Percentiles rank a stretch among this genome's conserved stretches.
These are phyloP conservation scores for Nephrotoma appendiculata DNA, from an alignment of 2,888 invertebrate genomes.

Conservation along the genomic window DNA sequence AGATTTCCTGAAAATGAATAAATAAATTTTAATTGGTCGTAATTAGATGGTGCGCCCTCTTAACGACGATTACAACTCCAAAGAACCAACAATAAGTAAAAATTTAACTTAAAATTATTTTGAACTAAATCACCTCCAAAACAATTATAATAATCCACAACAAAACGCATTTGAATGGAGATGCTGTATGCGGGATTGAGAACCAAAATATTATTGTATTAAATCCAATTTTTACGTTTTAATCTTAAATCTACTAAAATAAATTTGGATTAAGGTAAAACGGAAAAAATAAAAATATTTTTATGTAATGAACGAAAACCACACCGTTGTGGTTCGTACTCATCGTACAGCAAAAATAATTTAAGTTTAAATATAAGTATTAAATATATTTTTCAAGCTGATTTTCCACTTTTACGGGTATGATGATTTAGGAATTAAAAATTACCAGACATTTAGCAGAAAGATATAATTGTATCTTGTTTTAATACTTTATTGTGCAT, in stretches of 20 bases:
- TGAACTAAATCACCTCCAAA: neutral
- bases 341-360: neutral
- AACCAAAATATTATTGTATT: neutral
- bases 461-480: neutral
- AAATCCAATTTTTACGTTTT: neutral
- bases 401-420: neutral
- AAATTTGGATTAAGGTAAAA: neutral
- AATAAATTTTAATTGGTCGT: neutral
- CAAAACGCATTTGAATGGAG: neutral
- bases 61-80: neutral
- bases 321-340: neutral
- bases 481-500: neutral
- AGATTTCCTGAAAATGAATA: neutral
- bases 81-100: neutral
- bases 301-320: neutral
- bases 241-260: neutral
- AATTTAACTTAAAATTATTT: neutral
- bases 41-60: neutral
- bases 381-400: neutral
- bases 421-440: neutral
- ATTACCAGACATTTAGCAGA: neutral
- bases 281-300: neutral
- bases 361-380: neutral
- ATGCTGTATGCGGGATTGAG: neutral
- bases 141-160: neutral